These are phyloP conservation scores for Ctenosaura bakeri DNA, from an alignment of 2,797 vertebrate genomes.

Conservation along the genomic window DNA sequence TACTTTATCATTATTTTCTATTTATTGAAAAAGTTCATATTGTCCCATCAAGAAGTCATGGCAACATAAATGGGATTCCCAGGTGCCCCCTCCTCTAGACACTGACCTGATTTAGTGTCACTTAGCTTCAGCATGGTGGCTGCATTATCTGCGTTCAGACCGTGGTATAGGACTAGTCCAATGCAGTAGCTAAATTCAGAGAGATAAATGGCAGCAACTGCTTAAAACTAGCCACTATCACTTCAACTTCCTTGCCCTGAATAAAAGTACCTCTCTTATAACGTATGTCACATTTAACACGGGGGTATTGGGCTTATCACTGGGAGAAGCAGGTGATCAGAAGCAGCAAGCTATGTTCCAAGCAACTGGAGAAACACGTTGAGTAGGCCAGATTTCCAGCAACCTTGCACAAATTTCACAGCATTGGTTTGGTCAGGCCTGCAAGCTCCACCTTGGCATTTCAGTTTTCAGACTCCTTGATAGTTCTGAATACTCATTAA, in stretches of 20 bases:
- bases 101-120: no score
- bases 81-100: no score
- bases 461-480: neutral
- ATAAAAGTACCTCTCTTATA: neutral
- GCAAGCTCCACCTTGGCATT: neutral
- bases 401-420: neutral
- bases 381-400: constrained; percentile 3
- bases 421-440: neutral
- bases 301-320: neutral
- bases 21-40: neutral
- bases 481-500: neutral
- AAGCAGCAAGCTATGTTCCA: neutral
- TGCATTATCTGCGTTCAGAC: neutral
- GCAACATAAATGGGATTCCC: neutral
- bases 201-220: neutral
- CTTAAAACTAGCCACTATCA: neutral
- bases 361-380: neutral
- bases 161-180: neutral
- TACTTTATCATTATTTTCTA: neutral
- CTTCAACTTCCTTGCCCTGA: neutral
- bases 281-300: neutral
- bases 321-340: neutral
- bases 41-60: neutral
- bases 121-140: neutral
- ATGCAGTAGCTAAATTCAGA: neutral